Conservation (phyloP, 2,888 invertebrate genomes). For the Drosophila mercatorum region DNA sequence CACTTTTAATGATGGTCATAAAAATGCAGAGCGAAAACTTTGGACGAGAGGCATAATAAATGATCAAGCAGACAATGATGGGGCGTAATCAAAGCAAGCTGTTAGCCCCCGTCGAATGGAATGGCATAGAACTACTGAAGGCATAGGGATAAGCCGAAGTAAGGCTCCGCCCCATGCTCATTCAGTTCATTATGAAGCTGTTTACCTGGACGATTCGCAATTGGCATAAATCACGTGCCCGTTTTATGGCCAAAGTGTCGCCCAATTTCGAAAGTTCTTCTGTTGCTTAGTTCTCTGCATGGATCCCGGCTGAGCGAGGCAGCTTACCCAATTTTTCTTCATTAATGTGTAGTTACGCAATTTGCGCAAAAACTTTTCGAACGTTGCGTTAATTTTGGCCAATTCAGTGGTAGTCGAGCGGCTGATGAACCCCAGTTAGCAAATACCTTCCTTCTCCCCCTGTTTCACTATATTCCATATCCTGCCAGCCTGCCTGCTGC, state of each 20-base stretch:
- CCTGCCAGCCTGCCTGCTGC: conserved; percentile 4
- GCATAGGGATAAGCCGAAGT: conserved; percentile 24
- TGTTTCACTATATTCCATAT: background rate
- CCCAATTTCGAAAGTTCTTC: conserved; percentile 59
- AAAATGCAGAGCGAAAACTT: conserved; percentile 55
- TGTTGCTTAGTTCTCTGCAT: conserved; percentile 27
- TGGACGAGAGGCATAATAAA: conserved; percentile 50
- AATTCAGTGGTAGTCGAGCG: conserved; percentile 58
- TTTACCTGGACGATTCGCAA: conserved; percentile 73
- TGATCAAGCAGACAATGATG: conserved; percentile 54
- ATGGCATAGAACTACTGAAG: conserved; percentile 12
- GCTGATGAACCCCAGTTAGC: conserved; percentile 31
- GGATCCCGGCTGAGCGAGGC: background rate
- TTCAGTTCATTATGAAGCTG: conserved; percentile 71
- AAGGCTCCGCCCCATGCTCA: conserved; percentile 15
- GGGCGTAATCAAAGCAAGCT: conserved; percentile 59
- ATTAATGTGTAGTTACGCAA: conserved; percentile 79
- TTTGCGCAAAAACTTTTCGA: conserved; percentile 71
- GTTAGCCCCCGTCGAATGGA: conserved; percentile 3
- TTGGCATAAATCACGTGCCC: conserved; percentile 74
- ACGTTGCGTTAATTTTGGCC: conserved; percentile 77
- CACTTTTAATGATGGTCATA: conserved; percentile 73
- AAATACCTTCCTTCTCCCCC: background rate
- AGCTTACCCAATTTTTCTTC: conserved; percentile 54
- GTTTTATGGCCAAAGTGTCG: conserved; percentile 76